A percentile compares a stretch with the other conserved stretches of the same genome.
Conservation (phyloP, 2,113 vertebrate genomes). For the Cheilinus undulatus region DNA sequence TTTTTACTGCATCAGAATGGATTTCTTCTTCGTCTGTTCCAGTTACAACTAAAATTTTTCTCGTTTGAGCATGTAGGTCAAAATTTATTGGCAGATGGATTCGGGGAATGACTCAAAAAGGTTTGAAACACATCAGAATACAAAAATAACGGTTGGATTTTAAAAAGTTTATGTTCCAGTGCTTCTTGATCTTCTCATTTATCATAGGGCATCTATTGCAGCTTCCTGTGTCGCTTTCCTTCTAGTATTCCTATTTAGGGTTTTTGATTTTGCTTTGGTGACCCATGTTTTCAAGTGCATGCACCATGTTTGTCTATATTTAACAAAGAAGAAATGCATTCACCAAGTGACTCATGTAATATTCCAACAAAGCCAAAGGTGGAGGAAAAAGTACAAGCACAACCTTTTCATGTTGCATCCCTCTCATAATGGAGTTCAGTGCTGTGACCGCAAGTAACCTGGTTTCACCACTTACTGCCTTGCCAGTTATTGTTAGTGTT, state of each 20-base stretch:
- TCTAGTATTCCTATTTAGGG: background rate
- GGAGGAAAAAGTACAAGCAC: constrained; percentile 8
- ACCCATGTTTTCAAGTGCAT: background rate
- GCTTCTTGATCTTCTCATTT: too few relatives aligned
- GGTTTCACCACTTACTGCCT: constrained; percentile 48
- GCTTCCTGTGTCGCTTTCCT: background rate
- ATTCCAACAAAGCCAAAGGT: constrained; percentile 9
- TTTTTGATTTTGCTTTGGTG: background rate
- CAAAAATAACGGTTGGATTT: too few relatives aligned
- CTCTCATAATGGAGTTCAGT: constrained; percentile 29
- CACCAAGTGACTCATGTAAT: background rate
- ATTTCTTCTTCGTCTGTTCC: too few relatives aligned
- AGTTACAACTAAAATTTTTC: too few relatives aligned
- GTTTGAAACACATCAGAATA: too few relatives aligned
- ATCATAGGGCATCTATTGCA: too few relatives aligned
- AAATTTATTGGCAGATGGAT: too few relatives aligned
- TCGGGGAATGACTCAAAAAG: too few relatives aligned
- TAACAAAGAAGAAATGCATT: background rate
- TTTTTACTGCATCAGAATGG: too few relatives aligned
- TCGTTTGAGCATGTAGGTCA: too few relatives aligned
- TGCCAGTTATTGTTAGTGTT: constrained; percentile 67
- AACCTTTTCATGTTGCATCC: constrained; percentile 6
- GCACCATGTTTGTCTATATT: background rate
- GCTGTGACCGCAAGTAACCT: constrained; percentile 35
- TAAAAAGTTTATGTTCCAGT: too few relatives aligned